phyloP scores from a whole-genome alignment of 2,888 invertebrate genomes.

The Odontomyia ornata region DNA sequence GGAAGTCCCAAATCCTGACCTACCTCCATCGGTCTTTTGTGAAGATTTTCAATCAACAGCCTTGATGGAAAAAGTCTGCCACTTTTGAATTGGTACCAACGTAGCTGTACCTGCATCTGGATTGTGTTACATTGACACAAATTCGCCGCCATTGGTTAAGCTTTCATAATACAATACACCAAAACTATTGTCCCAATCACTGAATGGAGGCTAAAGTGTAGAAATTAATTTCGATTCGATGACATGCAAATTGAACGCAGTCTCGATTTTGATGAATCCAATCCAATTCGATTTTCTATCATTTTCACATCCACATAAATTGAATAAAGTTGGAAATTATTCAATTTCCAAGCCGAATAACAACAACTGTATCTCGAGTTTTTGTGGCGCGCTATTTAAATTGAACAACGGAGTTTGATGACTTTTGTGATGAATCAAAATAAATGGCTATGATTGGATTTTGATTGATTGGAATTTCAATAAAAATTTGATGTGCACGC shows the following conservation, averaged over 20 bases:
- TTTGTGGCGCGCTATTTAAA: slow-evolving; percentile 1
- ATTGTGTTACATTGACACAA: slow-evolving; percentile 35
- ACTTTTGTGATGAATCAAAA: background rate
- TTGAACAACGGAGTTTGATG: slow-evolving; percentile 5
- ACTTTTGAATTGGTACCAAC: background rate
- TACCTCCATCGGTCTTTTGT: slow-evolving; percentile 8
- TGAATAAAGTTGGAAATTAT: background rate
- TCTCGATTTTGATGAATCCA: background rate
- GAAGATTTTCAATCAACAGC: background rate
- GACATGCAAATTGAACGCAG: slow-evolving; percentile 34
- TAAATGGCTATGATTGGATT: no score
- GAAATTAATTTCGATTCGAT: slow-evolving; percentile 23
- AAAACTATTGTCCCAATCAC: no score
- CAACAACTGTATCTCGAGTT: background rate
- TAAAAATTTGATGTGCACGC: no score
- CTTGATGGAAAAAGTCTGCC: background rate
- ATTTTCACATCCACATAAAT: background rate
- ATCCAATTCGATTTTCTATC: background rate
- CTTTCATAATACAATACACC: no score
- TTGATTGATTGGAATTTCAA: no score
- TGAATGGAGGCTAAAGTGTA: background rate
- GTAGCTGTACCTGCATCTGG: background rate
- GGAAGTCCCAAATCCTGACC: slow-evolving; percentile 29
- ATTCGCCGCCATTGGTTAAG: background rate
- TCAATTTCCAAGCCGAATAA: background rate